Evolutionary conservation across 2,113 vertebrate genomes (phyloP).

Genomic region (Megaceryle torquata): DNA sequence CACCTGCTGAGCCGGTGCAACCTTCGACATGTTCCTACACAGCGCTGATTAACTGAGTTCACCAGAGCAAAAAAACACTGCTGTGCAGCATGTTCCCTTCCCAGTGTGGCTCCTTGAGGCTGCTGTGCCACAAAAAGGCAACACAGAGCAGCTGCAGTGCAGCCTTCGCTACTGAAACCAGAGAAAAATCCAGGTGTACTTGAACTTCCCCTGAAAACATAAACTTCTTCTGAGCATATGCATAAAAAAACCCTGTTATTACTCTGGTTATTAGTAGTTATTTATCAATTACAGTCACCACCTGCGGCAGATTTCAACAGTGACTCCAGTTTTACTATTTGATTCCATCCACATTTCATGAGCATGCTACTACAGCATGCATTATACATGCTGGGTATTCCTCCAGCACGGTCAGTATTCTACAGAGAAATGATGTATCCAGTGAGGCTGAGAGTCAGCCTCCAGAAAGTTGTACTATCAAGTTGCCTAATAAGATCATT

Average conservation of each 20-base stretch:
- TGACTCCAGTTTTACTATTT: background rate
- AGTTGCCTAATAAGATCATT: constrained; percentile 1
- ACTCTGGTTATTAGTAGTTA: constrained; percentile 6
- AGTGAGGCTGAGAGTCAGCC: background rate
- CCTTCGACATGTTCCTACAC: background rate
- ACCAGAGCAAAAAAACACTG: background rate
- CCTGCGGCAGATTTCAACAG: background rate
- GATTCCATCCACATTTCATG: constrained; percentile 42
- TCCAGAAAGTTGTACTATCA: background rate
- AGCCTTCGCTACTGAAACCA: background rate
- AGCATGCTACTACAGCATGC: background rate
- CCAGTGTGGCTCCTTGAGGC: background rate
- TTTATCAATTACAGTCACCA: constrained; percentile 24
- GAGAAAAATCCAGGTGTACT: background rate
- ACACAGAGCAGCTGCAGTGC: background rate
- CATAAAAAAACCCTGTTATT: background rate
- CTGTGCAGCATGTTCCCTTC: background rate
- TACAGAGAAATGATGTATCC: background rate
- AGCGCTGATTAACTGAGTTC: background rate
- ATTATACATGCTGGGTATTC: background rate
- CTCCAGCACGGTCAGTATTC: background rate
- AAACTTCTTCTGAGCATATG: background rate
- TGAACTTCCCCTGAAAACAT: background rate
- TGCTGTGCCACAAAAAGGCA: background rate
- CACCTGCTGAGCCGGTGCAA: background rate